These are phyloP conservation scores for Xyliphius kryptos DNA, from an alignment of 2,113 vertebrate genomes.

Conservation along the genomic window DNA sequence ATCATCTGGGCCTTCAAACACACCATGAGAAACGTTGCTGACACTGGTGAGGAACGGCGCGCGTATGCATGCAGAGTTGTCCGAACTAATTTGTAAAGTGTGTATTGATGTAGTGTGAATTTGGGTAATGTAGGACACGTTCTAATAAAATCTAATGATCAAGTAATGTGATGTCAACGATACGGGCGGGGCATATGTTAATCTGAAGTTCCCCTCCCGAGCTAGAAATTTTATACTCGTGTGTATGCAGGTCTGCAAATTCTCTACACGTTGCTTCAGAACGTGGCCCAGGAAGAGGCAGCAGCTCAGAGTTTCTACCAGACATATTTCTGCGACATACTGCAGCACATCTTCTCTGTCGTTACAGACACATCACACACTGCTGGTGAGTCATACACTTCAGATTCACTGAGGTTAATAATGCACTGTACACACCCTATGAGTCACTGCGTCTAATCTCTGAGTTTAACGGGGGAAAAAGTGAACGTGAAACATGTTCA, in stretches of 20 bases:
- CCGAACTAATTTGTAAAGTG: no score
- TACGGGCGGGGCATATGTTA: no score
- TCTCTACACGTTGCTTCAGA: conserved; percentile 94
- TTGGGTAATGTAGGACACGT: no score
- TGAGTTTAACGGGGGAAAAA: neutral
- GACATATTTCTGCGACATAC: conserved; percentile 95
- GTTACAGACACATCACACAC: conserved; percentile 98
- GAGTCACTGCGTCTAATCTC: neutral
- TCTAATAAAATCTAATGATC: no score
- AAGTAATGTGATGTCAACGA: no score
- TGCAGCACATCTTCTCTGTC: no score
- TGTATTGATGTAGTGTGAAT: no score
- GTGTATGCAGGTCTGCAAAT: conserved; percentile 81
- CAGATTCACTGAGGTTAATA: neutral
- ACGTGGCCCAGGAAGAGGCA: conserved; percentile 94
- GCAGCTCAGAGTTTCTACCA: conserved; percentile 98
- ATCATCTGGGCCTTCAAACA: conserved; percentile 99
- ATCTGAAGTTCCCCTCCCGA: no score
- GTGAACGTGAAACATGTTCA: no score
- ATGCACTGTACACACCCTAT: no score
- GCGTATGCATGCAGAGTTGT: no score
- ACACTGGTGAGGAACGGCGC: conserved; percentile 89
- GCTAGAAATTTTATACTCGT: neutral
- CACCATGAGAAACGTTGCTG: conserved; percentile 98
- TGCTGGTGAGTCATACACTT: conserved; percentile 70